Evolutionary conservation across 2,797 vertebrate species (phyloP).

Genomic region (Danionella dracula): DNA sequence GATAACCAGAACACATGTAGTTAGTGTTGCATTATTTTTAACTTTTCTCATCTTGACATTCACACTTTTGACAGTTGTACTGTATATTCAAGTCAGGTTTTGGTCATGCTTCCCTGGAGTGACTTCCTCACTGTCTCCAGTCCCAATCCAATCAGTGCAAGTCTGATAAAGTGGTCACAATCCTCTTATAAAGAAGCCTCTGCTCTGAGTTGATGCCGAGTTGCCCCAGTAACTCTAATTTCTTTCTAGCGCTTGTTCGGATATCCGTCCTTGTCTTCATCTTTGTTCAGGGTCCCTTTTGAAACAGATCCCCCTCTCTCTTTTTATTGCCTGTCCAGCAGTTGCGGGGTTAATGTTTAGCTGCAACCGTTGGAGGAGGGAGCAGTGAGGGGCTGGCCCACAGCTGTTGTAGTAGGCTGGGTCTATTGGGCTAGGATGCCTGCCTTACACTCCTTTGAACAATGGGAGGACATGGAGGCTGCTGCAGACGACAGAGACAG

Average conservation of each 20-base stretch:
- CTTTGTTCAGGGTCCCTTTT: constrained; percentile 60
- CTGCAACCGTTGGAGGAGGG: constrained; percentile 51
- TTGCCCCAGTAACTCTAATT: constrained; percentile 51
- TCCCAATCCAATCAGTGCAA: constrained; percentile 47
- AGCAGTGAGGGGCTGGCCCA: constrained; percentile 65
- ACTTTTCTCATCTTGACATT: neutral
- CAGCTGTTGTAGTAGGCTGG: constrained; percentile 75
- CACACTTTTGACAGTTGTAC: neutral
- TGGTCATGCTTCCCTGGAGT: constrained; percentile 14
- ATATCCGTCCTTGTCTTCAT: constrained; percentile 57
- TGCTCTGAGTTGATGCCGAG: constrained; percentile 50
- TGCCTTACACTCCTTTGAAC: constrained; percentile 68
- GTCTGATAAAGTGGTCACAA: constrained; percentile 55
- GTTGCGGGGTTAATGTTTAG: constrained; percentile 72
- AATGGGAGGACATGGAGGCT: constrained; percentile 72
- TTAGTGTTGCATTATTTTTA: too few relatives aligned
- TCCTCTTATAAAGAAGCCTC: constrained; percentile 65
- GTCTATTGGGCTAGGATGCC: constrained; percentile 64
- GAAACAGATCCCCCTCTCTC: constrained; percentile 54
- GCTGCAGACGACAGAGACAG: constrained; percentile 54
- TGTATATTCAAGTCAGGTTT: constrained; percentile 4
- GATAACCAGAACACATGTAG: too few relatives aligned
- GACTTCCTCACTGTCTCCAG: constrained; percentile 24
- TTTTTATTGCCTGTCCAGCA: constrained; percentile 61
- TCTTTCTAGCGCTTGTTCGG: constrained; percentile 47